Conservation (phyloP, 1,140 invertebrate species). For the Drosophila ananassae region DNA sequence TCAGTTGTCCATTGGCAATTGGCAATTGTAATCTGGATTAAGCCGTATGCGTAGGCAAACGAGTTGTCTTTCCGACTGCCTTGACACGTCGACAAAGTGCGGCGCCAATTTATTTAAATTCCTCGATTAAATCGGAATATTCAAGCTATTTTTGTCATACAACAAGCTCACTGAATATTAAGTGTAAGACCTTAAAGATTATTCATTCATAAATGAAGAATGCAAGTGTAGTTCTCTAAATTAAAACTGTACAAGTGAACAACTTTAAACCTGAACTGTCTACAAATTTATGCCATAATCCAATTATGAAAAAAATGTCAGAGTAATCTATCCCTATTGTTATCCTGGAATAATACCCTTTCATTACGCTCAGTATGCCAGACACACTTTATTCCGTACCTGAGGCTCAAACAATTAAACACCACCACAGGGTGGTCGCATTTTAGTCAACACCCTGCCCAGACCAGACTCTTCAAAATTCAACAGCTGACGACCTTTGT, state of each 20-base stretch:
- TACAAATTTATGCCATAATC: neutral
- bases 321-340: slow-evolving; percentile 7
- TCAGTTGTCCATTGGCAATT: slow-evolving; percentile 17
- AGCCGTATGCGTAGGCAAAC: slow-evolving; percentile 62
- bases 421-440: slow-evolving; percentile 39
- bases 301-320: neutral
- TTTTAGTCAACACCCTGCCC: slow-evolving; percentile 43
- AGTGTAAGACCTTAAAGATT: neutral
- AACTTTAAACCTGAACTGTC: too few species aligned
- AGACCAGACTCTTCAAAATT: slow-evolving; percentile 16
- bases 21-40: slow-evolving; percentile 50
- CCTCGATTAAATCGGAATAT: slow-evolving; percentile 31
- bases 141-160: slow-evolving; percentile 14
- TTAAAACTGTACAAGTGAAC: too few species aligned
- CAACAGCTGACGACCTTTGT: slow-evolving; percentile 58
- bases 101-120: slow-evolving; percentile 55
- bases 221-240: neutral
- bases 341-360: neutral
- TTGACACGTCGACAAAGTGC: slow-evolving; percentile 63
- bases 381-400: slow-evolving; percentile 11
- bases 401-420: slow-evolving; percentile 50
- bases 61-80: slow-evolving; percentile 57
- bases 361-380: slow-evolving; percentile 6
- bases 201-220: neutral
- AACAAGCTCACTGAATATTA: slow-evolving; percentile 24